Conservation (phyloP, 2,888 invertebrate species). For the Leptopilina drosophilae region DNA sequence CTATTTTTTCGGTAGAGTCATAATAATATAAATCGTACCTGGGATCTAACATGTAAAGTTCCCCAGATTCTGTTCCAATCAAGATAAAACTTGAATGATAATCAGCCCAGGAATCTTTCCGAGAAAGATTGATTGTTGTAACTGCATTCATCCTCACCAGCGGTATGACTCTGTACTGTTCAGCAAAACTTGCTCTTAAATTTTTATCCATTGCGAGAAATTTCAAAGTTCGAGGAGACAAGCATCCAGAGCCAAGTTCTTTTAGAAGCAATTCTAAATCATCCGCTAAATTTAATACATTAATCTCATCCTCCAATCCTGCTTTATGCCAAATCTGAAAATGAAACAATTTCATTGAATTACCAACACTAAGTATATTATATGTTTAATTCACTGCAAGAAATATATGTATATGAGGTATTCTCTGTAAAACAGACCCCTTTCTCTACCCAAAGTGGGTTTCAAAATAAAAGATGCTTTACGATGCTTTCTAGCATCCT, state of each 20-base stretch:
- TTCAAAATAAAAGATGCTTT: too few relatives aligned
- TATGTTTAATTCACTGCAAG: too few relatives aligned
- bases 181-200: conserved; percentile 67
- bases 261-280: conserved; percentile 68
- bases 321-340: conserved; percentile 74
- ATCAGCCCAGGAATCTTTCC: conserved; percentile 71
- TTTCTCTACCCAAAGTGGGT: too few relatives aligned
- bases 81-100: conserved; percentile 82
- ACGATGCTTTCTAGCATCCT: too few relatives aligned
- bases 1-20: not conserved
- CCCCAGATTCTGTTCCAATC: conserved; percentile 91
- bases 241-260: conserved; percentile 69
- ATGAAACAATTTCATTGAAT: not conserved
- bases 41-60: conserved; percentile 91
- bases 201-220: conserved; percentile 68
- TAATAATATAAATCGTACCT: conserved; percentile 58
- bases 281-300: conserved; percentile 66
- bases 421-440: too few relatives aligned
- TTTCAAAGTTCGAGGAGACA: conserved; percentile 72
- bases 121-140: conserved; percentile 66
- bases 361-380: not conserved
- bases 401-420: too few relatives aligned
- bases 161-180: conserved; percentile 69
- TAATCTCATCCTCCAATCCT: conserved; percentile 71
- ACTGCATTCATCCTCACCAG: conserved; percentile 67